Base-by-base conservation (phyloP, 2,113 vertebrate species). In the Glareola pratincola region DNA sequence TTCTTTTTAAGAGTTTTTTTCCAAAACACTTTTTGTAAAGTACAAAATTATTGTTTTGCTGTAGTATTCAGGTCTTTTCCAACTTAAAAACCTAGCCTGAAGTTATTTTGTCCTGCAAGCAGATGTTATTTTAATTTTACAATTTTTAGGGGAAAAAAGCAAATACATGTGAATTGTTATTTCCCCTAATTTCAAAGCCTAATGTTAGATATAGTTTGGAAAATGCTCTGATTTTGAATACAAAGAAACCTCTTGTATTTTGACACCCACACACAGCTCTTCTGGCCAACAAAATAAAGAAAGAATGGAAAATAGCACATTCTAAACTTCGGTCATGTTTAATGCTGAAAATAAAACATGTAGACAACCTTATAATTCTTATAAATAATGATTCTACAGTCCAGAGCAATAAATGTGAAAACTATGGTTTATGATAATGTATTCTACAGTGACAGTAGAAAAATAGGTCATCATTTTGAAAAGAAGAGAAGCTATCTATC, bases 381-480 rank as follows among this genome's bases (percentile, higher is more conserved):
- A 91, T 90, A 97, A 96, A 85, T 97, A 92, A 96, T 89, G 91
- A 60, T 95, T 91, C 94, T 69, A 66, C 36, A 72, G 77, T 82
- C 66, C 86, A 85, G 77, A 68, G 62, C 84, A 89, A 95, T 96
- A 94, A 62, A 97, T 84, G 93, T 88, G 93, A 93, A 88, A 96
- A 88, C 88, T 85, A 41, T 23, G 56, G 62, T 93, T 95, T 92
- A 94, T 96, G 94, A 83, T 95, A 97, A 96, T 92, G 90, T 76
- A 69, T 94, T 96, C 92, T 85, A 45, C 71, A 79, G 84, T 90
- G 94, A 95, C 87, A 92, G 87, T 82, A 91, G 93, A 94, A 97
- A 97, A 97, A 97, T 93, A 94, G 96, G 94, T 94, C 96, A 94
- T 95, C 71, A 39, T 96, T 96, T 92, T 93, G 93, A 62, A 86